phyloP scores from a whole-genome alignment of 2,113 vertebrate species.

The Orthonyx spaldingii region DNA sequence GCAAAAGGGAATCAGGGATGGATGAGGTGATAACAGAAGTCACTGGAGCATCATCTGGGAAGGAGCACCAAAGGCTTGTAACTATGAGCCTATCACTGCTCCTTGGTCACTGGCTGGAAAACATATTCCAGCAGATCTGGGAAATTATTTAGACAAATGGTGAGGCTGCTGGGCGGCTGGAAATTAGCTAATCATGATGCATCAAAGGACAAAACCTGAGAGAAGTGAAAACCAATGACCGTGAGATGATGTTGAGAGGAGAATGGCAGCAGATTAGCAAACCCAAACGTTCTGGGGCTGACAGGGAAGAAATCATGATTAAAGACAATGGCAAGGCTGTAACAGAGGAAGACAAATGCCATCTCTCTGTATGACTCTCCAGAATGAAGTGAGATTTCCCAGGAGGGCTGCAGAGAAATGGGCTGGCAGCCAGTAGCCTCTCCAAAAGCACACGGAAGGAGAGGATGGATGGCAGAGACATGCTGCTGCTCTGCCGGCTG shows the following conservation, averaged over 20 bases:
- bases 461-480: not conserved
- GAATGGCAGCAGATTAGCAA: constrained; percentile 17
- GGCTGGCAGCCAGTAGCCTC: not conserved
- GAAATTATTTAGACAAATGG: constrained; percentile 8
- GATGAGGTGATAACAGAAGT: not conserved
- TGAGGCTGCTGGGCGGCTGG: not conserved
- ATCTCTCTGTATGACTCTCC: not conserved
- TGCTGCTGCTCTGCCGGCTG: not conserved
- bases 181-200: constrained; percentile 38
- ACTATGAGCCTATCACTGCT: constrained; percentile 5
- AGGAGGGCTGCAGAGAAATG: not conserved
- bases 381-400: constrained; percentile 33
- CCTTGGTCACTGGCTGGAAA: not conserved
- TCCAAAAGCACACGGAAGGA: not conserved
- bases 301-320: constrained; percentile 30
- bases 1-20: not conserved
- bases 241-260: constrained; percentile 1
- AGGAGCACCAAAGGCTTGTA: not conserved
- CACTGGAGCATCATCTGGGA: not conserved
- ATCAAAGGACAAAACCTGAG: constrained; percentile 45
- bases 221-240: not conserved
- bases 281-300: not conserved
- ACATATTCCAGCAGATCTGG: not conserved
- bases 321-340: not conserved
- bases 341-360: constrained; percentile 21